Conservation (phyloP, 2,113 vertebrate species). For the Lycaon pictus region DNA sequence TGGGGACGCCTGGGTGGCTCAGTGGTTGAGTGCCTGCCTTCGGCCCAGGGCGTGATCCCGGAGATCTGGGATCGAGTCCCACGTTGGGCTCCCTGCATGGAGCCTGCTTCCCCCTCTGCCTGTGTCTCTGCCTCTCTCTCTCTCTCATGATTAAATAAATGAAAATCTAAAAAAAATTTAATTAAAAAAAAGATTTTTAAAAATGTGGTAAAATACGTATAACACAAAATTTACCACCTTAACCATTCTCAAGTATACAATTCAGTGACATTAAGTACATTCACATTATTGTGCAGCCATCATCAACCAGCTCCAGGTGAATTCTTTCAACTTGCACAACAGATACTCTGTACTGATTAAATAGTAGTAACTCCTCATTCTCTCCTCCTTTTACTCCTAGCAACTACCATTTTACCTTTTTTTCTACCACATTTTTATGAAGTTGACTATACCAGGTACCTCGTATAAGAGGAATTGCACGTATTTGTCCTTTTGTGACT, state of each 20-base stretch:
- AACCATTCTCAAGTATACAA: not conserved
- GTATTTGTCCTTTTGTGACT: not conserved
- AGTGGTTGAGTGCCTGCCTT: no score
- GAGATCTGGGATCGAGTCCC: no score
- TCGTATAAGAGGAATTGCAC: not conserved
- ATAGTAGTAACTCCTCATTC: not conserved
- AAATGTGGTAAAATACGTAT: not conserved
- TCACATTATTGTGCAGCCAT: not conserved
- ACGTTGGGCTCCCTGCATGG: no score
- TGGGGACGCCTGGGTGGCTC: not conserved
- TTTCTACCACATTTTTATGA: not conserved
- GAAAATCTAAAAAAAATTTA: no score
- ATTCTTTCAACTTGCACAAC: not conserved
- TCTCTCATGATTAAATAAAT: no score
- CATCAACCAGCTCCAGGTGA: not conserved
- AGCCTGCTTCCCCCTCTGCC: no score
- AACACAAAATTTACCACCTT: not conserved
- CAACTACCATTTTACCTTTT: not conserved
- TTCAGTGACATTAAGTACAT: not conserved
- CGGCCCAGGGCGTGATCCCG: no score
- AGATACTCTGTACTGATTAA: not conserved
- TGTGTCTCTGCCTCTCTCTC: no score
- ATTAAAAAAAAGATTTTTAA: not conserved
- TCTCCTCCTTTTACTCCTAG: accelerated
- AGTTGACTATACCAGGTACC: not conserved